phyloP scores from a whole-genome alignment of 2,797 vertebrate genomes.

The Manis crassicaudata region DNA sequence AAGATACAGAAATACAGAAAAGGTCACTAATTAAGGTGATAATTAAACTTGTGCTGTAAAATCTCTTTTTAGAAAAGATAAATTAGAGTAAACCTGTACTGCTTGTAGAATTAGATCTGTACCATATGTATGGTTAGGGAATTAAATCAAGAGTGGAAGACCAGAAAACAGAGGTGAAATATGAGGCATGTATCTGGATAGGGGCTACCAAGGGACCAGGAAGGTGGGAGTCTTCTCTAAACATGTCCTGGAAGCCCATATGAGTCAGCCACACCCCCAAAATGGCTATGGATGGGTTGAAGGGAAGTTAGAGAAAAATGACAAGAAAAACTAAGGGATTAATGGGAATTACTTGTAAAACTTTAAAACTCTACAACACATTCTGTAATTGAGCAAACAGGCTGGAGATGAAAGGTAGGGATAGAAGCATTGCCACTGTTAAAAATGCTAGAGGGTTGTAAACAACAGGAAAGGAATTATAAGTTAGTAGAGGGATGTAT shows the following conservation, averaged over 20 bases:
- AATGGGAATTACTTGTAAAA: neutral
- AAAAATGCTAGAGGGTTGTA: neutral
- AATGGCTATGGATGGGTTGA: neutral
- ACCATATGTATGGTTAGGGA: neutral
- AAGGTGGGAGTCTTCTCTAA: accelerated
- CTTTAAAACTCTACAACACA: neutral
- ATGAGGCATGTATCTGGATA: neutral
- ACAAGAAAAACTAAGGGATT: neutral
- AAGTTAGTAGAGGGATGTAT: neutral
- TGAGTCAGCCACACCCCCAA: neutral
- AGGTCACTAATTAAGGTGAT: neutral
- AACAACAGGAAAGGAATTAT: neutral
- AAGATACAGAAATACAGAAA: neutral
- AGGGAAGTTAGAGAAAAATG: neutral
- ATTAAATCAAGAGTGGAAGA: neutral
- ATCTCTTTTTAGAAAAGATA: slow-evolving; percentile 21
- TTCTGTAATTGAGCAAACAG: neutral
- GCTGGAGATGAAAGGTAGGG: neutral
- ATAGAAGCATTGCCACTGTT: neutral
- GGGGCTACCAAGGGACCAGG: too few species aligned
- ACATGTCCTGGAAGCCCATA: neutral
- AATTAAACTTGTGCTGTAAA: neutral
- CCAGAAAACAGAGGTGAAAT: neutral
- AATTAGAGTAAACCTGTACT: neutral
- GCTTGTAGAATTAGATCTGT: neutral